phyloP scores from a whole-genome alignment of 2,797 vertebrate species.

The Toxotes lorentzi region DNA sequence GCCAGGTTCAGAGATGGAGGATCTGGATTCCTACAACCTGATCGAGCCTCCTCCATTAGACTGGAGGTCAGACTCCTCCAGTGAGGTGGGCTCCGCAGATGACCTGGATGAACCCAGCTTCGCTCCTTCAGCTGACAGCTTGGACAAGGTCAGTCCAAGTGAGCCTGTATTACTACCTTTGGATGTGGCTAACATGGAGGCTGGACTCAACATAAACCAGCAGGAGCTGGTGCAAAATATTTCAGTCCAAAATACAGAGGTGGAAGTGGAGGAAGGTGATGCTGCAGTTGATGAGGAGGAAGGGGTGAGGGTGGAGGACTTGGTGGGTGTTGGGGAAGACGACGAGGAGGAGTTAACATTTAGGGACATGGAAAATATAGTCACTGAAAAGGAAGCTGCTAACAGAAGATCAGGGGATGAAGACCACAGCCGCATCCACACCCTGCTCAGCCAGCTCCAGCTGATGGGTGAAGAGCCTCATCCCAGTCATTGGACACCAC shows the following conservation, averaged over 20 bases:
- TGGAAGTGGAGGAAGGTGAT: conserved; percentile 22
- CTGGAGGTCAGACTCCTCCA: conserved; percentile 87
- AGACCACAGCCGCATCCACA: conserved; percentile 85
- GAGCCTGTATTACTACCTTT: conserved; percentile 32
- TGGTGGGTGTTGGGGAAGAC: conserved; percentile 1
- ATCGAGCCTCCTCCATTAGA: conserved; percentile 87
- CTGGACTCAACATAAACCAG: conserved; percentile 11
- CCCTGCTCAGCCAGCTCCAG: conserved; percentile 86
- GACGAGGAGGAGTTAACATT: conserved; percentile 9
- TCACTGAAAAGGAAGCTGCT: conserved; percentile 27
- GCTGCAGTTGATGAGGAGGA: not conserved
- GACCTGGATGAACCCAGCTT: conserved; percentile 73
- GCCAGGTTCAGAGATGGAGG: conserved; percentile 61
- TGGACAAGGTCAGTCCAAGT: conserved; percentile 33
- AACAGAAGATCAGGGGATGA: conserved; percentile 69
- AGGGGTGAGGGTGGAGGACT: not conserved
- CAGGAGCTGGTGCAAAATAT: conserved; percentile 29
- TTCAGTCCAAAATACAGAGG: conserved; percentile 17
- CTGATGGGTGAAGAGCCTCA: conserved; percentile 75
- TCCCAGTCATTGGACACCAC: not conserved
- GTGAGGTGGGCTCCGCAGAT: conserved; percentile 69
- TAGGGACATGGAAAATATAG: conserved; percentile 8
- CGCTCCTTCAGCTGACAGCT: conserved; percentile 50
- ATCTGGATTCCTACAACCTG: conserved; percentile 78
- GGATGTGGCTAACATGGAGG: conserved; percentile 22